phyloP scores from a whole-genome alignment of 2,113 vertebrate species.

The Pseudopodoces humilis region DNA sequence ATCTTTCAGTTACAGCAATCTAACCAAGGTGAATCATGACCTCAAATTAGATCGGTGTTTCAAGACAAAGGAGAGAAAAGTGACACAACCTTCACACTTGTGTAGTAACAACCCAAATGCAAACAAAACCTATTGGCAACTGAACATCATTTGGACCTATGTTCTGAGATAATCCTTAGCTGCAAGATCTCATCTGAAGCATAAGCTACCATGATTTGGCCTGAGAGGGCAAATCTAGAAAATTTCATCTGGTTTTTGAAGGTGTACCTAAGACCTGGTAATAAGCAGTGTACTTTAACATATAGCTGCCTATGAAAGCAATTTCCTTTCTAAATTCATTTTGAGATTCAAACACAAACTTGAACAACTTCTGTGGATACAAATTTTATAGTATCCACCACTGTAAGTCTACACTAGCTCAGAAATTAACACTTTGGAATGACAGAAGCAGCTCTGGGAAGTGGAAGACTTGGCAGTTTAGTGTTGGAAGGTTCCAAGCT shows the following conservation, averaged over 20 bases:
- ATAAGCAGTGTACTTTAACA: neutral
- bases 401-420: neutral
- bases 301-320: neutral
- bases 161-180: neutral
- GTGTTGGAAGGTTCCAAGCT: neutral
- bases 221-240: neutral
- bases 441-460: neutral
- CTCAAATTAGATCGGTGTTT: neutral
- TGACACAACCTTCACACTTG: neutral
- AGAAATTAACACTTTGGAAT: neutral
- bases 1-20: neutral
- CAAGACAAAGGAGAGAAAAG: neutral
- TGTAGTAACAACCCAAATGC: neutral
- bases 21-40: neutral
- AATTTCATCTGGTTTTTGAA: neutral
- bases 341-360: neutral
- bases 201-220: neutral
- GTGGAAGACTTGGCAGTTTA: constrained; percentile 8
- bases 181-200: neutral
- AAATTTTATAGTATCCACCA: neutral
- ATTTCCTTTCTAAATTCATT: neutral
- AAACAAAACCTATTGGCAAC: neutral
- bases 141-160: neutral
- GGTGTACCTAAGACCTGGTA: neutral
- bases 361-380: neutral